Evolutionary conservation across 2,113 vertebrate genomes (phyloP).

Genomic region (Clarias batrachus): DNA sequence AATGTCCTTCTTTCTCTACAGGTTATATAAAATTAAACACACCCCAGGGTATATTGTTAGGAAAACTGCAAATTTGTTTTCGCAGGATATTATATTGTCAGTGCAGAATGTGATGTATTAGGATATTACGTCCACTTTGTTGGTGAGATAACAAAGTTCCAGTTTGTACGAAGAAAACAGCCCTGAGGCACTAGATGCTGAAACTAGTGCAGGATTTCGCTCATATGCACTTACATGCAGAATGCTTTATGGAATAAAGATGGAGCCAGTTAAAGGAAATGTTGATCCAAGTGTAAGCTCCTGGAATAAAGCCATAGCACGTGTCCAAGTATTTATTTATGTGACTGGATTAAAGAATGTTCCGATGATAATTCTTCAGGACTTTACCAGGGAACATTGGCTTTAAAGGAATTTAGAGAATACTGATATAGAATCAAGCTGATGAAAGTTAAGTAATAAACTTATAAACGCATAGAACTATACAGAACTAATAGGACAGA

Average conservation of each 20-base stretch:
- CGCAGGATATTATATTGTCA: neutral
- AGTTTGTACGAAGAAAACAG: slow-evolving; percentile 15
- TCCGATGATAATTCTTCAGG: slow-evolving; percentile 10
- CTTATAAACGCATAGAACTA: neutral
- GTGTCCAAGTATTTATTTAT: slow-evolving; percentile 3
- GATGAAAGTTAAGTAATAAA: neutral
- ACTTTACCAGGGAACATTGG: neutral
- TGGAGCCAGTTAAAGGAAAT: slow-evolving; percentile 8
- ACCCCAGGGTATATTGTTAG: neutral
- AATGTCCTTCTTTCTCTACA: neutral
- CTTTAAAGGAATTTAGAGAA: neutral
- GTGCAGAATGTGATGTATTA: neutral
- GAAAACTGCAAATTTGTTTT: neutral
- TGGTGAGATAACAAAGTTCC: neutral
- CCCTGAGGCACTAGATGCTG: neutral
- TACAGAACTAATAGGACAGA: neutral
- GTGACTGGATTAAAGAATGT: neutral
- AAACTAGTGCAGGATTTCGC: neutral
- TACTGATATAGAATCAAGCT: neutral
- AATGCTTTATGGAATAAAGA: neutral
- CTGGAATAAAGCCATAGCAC: slow-evolving; percentile 5
- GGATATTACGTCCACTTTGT: slow-evolving; percentile 1
- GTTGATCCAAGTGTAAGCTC: slow-evolving; percentile 5
- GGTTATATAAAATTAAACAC: neutral
- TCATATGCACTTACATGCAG: neutral